Evolutionary conservation across 2,888 invertebrate genomes (phyloP).

Genomic region (Chymomyza amoena): DNA sequence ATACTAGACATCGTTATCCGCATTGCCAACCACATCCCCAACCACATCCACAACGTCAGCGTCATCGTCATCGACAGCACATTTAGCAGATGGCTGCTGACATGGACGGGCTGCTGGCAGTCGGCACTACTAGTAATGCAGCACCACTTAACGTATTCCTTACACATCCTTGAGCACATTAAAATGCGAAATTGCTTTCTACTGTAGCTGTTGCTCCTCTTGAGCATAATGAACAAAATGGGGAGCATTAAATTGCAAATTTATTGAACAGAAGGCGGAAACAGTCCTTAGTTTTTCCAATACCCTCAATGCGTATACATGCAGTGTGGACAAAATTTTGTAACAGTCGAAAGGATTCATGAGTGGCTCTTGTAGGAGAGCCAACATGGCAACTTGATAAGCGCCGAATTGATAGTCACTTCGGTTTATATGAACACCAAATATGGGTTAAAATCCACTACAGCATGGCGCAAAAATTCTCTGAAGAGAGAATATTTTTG

Average conservation of each 20-base stretch:
- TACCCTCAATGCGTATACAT: not conserved
- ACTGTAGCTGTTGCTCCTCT: slow-evolving; percentile 38
- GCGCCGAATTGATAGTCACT: too few relatives aligned
- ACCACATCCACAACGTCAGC: not conserved
- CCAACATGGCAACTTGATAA: too few relatives aligned
- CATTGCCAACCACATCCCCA: not conserved
- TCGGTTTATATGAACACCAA: too few relatives aligned
- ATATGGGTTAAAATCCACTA: too few relatives aligned
- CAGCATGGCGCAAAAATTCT: too few relatives aligned
- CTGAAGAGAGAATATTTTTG: too few relatives aligned
- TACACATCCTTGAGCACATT: slow-evolving; percentile 73
- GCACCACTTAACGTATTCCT: slow-evolving; percentile 73
- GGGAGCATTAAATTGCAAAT: slow-evolving; percentile 73
- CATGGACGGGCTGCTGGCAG: slow-evolving; percentile 35
- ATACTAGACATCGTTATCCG: not conserved
- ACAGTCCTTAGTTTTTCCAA: not conserved
- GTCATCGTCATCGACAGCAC: slow-evolving; percentile 47
- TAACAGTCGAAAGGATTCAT: not conserved
- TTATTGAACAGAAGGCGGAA: slow-evolving; percentile 64
- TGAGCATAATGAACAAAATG: slow-evolving; percentile 72
- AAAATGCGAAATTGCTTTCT: slow-evolving; percentile 72
- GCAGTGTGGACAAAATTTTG: not conserved
- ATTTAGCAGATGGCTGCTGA: slow-evolving; percentile 59
- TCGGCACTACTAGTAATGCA: slow-evolving; percentile 6
- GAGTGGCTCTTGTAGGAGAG: too few relatives aligned